Conservation (phyloP, 1,140 invertebrate genomes). For the Zelostemma sp. region DNA sequence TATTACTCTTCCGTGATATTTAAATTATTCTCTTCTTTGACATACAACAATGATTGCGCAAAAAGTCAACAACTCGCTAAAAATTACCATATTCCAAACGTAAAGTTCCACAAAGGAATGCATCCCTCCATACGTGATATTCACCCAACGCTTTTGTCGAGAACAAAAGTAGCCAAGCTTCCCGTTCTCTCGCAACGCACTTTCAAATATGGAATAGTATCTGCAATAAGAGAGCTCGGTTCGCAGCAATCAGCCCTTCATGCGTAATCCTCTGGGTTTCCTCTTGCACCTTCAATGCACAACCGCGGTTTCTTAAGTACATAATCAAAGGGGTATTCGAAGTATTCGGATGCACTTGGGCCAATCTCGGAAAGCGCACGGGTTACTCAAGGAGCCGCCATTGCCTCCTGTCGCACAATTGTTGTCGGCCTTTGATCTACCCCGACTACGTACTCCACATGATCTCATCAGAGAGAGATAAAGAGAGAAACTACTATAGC, state of each 20-base stretch:
- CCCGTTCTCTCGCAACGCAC: background rate
- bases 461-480: slow-evolving; percentile 18
- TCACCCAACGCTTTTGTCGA: background rate
- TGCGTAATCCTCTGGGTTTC: background rate
- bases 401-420: slow-evolving; percentile 27
- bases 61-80: too few relatives aligned
- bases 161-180: background rate
- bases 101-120: too few relatives aligned
- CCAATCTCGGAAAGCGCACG: slow-evolving; percentile 40
- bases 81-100: too few relatives aligned
- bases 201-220: background rate
- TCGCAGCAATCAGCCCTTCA: background rate
- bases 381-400: background rate
- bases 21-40: too few relatives aligned
- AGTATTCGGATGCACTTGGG: slow-evolving; percentile 28
- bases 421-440: slow-evolving; percentile 33
- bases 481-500: slow-evolving; percentile 30
- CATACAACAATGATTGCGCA: too few relatives aligned
- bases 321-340: slow-evolving; percentile 35
- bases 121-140: too few relatives aligned
- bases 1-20: too few relatives aligned
- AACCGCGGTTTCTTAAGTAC: slow-evolving; percentile 1
- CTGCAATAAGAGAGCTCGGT: background rate
- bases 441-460: slow-evolving; percentile 3
- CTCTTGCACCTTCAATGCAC: background rate